Percentiles rank a stretch among this genome's conserved stretches.
These are phyloP conservation scores for Gobio occitaniae DNA, from an alignment of 2,797 vertebrate genomes.

Conservation along the genomic window DNA sequence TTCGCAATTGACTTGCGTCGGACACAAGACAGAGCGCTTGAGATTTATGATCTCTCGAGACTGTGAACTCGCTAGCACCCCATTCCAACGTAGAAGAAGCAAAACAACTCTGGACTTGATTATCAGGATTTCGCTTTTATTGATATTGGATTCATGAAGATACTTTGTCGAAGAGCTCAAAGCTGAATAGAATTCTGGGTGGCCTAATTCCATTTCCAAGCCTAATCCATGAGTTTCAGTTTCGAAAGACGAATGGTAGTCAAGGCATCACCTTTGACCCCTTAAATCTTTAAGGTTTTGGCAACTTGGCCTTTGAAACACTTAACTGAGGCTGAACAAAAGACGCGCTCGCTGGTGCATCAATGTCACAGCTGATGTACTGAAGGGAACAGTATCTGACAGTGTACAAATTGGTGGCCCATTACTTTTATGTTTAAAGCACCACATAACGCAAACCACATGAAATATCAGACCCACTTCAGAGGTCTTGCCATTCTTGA, in stretches of 20 bases:
- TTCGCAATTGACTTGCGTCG: conserved; percentile 37
- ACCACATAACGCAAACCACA: background rate
- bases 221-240: conserved; percentile 46
- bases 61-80: conserved; percentile 38
- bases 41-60: conserved; percentile 27
- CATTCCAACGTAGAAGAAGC: background rate
- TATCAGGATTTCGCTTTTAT: conserved; percentile 34
- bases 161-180: conserved; percentile 36
- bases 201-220: conserved; percentile 50
- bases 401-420: background rate
- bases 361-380: conserved; percentile 28
- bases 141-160: conserved; percentile 49
- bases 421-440: background rate
- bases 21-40: conserved; percentile 14
- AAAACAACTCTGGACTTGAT: conserved; percentile 52
- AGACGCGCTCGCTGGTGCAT: background rate
- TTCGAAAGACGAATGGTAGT: conserved; percentile 45
- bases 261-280: conserved; percentile 55
- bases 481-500: background rate
- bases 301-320: conserved; percentile 46
- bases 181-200: conserved; percentile 42
- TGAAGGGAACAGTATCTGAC: background rate
- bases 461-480: background rate
- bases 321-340: conserved; percentile 40
- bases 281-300: conserved; percentile 43